phyloP scores from a whole-genome alignment of 2,797 vertebrate genomes.

The Paratrypauchen microcephalus region DNA sequence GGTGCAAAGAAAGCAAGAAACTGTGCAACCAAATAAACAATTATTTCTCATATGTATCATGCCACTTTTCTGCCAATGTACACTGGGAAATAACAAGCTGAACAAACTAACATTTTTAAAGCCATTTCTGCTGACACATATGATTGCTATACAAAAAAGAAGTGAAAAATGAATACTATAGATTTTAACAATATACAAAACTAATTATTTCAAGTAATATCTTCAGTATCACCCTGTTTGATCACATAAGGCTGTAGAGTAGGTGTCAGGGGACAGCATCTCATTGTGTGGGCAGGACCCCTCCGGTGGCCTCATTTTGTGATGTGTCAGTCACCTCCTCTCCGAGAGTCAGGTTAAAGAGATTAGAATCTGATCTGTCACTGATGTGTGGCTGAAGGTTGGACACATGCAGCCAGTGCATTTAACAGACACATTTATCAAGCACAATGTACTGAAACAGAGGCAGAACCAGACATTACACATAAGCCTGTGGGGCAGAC shows the following conservation, averaged over 20 bases:
- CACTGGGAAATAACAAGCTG: not conserved
- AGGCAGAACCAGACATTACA: conserved; percentile 48
- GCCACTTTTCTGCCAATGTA: not conserved
- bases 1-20: not conserved
- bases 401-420: conserved; percentile 32
- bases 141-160: no score
- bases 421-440: conserved; percentile 31
- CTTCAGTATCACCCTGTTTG: conserved; percentile 5
- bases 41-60: not conserved
- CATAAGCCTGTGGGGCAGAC: conserved; percentile 44
- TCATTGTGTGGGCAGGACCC: conserved; percentile 40
- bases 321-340: conserved; percentile 61
- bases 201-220: not conserved
- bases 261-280: conserved; percentile 26
- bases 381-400: conserved; percentile 27
- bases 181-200: not conserved
- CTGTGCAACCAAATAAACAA: not conserved
- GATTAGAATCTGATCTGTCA: conserved; percentile 64
- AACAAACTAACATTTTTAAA: not conserved
- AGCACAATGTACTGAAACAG: conserved; percentile 42
- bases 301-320: conserved; percentile 50
- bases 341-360: conserved; percentile 59
- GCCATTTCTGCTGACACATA: not conserved
- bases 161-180: no score
- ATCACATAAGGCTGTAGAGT: conserved; percentile 12